A percentile compares a stretch with the other conserved stretches of the same genome.
These are phyloP conservation scores for Tanaodytes sp. DNA, from an alignment of 2,888 invertebrate genomes.

Conservation along the genomic window DNA sequence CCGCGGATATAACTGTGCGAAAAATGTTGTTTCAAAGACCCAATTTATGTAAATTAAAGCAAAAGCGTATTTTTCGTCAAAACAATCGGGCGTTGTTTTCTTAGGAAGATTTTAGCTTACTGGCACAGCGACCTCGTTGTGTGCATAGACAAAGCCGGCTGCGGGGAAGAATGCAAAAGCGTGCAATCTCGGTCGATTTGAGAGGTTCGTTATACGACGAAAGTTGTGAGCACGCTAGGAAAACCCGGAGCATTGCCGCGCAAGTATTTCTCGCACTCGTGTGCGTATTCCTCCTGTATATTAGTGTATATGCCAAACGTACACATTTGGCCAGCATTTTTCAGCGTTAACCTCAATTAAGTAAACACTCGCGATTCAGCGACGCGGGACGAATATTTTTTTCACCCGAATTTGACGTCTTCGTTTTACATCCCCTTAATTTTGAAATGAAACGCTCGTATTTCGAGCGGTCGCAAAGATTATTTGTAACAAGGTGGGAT, in stretches of 20 bases:
- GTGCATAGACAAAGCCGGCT: slow-evolving; percentile 45
- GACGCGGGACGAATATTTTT: not conserved
- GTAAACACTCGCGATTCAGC: slow-evolving; percentile 8
- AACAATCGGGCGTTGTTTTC: slow-evolving; percentile 33
- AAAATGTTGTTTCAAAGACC: too few species aligned
- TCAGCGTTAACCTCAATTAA: slow-evolving; percentile 39
- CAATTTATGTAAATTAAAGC: too few species aligned
- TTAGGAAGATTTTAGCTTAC: slow-evolving; percentile 40
- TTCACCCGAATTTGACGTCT: too few species aligned
- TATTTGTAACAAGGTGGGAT: too few species aligned
- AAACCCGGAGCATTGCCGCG: slow-evolving; percentile 40
- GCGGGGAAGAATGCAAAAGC: slow-evolving; percentile 48
- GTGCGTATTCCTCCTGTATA: slow-evolving; percentile 23
- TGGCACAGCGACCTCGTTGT: slow-evolving; percentile 50
- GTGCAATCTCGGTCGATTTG: slow-evolving; percentile 55
- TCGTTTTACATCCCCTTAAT: too few species aligned
- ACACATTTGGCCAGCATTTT: slow-evolving; percentile 22
- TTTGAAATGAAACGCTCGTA: not conserved
- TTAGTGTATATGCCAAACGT: slow-evolving; percentile 23
- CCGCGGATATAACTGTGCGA: too few species aligned
- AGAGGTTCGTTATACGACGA: slow-evolving; percentile 55
- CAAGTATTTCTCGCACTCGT: slow-evolving; percentile 29
- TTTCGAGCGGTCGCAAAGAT: too few species aligned
- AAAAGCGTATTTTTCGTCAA: slow-evolving; percentile 27
- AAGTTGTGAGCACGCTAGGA: slow-evolving; percentile 45